phyloP scores from a whole-genome alignment of 2,113 vertebrate species.

The Bungarus multicinctus region DNA sequence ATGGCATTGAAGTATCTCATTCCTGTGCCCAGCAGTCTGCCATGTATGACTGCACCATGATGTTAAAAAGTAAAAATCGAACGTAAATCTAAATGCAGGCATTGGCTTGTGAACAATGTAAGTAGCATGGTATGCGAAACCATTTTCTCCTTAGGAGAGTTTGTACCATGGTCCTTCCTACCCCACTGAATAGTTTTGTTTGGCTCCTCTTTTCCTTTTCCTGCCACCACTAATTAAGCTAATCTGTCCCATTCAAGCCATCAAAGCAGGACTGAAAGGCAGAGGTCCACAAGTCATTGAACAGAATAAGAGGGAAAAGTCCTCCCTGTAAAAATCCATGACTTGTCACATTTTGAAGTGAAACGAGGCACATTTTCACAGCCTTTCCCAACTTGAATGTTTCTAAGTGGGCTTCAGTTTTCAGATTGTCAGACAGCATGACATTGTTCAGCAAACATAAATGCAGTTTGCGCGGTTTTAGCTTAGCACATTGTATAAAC shows the following conservation, averaged over 20 bases:
- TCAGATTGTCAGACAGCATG: background rate
- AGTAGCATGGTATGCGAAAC: background rate
- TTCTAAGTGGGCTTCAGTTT: background rate
- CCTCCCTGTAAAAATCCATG: background rate
- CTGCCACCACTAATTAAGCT: background rate
- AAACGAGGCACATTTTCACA: background rate
- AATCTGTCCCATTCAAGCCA: background rate
- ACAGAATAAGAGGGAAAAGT: background rate
- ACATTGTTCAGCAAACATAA: background rate
- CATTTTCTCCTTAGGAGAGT: background rate
- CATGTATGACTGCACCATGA: background rate
- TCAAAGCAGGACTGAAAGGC: background rate
- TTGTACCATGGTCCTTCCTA: background rate
- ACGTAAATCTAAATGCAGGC: conserved; percentile 17
- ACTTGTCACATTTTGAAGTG: background rate
- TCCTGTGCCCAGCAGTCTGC: background rate
- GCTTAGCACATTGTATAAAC: too few species aligned
- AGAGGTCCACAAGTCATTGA: background rate
- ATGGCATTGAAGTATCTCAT: background rate
- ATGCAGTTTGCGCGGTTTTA: too few species aligned
- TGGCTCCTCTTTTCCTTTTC: background rate
- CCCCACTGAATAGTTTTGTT: background rate
- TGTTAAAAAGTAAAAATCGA: conserved; percentile 7
- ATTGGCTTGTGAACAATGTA: background rate
- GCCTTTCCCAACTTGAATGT: background rate